A percentile compares a stretch with the other conserved stretches of the same genome.
Conservation (phyloP, 2,113 vertebrate species). For the Lonchura striata region DNA sequence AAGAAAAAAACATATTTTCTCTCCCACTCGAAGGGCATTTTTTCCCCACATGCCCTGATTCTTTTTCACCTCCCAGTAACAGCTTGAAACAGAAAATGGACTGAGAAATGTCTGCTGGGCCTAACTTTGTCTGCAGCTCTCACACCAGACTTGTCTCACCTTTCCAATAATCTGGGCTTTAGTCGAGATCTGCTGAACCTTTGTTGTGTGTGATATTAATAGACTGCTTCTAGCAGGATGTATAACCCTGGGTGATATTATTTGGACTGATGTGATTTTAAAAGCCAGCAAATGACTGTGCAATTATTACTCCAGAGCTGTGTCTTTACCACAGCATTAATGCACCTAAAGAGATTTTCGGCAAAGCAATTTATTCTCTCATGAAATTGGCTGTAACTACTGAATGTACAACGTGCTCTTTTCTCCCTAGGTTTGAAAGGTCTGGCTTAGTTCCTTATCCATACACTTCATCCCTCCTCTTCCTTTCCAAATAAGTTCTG, state of each 20-base stretch:
- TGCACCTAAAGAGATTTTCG: conserved; percentile 63
- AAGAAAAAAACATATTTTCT: conserved; percentile 16
- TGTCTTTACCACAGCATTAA: conserved; percentile 46
- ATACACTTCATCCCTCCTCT: background rate
- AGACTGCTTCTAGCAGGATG: conserved; percentile 22
- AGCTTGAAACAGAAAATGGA: background rate
- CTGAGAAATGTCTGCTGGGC: background rate
- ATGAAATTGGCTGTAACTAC: conserved; percentile 31
- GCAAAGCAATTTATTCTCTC: conserved; percentile 59
- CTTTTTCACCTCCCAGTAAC: background rate
- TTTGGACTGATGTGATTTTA: conserved; percentile 71
- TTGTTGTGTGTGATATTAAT: conserved; percentile 27
- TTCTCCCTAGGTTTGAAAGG: background rate
- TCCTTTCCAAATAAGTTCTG: background rate
- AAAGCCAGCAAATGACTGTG: conserved; percentile 63
- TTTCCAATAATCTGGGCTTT: background rate
- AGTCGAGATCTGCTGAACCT: background rate
- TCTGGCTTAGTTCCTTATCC: background rate
- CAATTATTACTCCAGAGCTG: conserved; percentile 49
- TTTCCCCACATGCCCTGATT: background rate
- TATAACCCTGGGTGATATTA: conserved; percentile 57
- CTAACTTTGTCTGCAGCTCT: background rate
- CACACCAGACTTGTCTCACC: background rate
- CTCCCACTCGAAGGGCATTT: background rate
- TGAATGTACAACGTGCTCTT: background rate